Conservation (phyloP, 2,888 invertebrate genomes). For the Smittia aterrima region DNA sequence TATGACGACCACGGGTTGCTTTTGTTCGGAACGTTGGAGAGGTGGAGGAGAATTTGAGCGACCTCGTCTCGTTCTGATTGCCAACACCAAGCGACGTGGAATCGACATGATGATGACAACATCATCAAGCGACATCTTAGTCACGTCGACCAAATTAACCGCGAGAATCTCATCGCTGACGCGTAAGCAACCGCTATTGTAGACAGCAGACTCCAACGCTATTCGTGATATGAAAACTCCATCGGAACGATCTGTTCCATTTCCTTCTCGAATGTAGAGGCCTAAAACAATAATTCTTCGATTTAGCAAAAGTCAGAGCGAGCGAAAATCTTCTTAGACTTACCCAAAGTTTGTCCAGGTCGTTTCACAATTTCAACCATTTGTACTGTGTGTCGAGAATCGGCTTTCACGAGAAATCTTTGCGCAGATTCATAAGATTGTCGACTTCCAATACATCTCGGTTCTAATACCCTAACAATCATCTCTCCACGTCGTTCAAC, state of each 20-base stretch:
- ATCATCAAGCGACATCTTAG: conserved; percentile 96
- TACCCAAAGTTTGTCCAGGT: conserved; percentile 81
- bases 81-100: conserved; percentile 89
- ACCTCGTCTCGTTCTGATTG: conserved; percentile 83
- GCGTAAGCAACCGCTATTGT: conserved; percentile 94
- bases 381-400: conserved; percentile 69
- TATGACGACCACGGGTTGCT: conserved; percentile 89
- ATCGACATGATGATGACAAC: conserved; percentile 99
- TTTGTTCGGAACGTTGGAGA: conserved; percentile 71
- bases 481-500: conserved; percentile 93
- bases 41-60: conserved; percentile 53
- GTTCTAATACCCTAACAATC: conserved; percentile 88
- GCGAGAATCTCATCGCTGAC: conserved; percentile 91
- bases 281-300: conserved; percentile 63
- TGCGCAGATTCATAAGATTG: conserved; percentile 84
- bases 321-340: background rate
- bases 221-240: conserved; percentile 97
- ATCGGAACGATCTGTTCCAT: conserved; percentile 90
- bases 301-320: background rate
- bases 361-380: conserved; percentile 98
- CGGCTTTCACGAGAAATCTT: conserved; percentile 66
- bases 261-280: conserved; percentile 97
- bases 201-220: conserved; percentile 94
- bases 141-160: conserved; percentile 96
- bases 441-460: conserved; percentile 83